Evolutionary conservation across 2,797 vertebrate genomes (phyloP), one percentile per base, ranked within the genome.

Genomic region (Amphiprion clarkii): DNA sequence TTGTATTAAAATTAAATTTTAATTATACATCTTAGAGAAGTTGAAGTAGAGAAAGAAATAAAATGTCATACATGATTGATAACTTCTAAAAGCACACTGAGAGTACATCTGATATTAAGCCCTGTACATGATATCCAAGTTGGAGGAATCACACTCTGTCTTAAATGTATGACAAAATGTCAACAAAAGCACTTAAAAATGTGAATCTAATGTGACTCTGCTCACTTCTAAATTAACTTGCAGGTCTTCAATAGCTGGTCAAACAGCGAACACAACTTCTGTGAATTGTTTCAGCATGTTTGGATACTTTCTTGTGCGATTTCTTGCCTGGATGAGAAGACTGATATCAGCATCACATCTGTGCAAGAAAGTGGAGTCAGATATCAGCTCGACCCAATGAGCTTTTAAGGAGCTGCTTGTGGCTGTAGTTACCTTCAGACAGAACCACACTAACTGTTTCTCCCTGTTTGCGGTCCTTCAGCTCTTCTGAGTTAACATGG

Each of bases 41-140:
- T 33, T 8, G 33, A 33, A 33, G 62, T 46, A 67, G 51, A 78
- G 44, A 62, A 42, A 60, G 68, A 78, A 78, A 77, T 8, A 12
- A 59, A 69, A 82, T 68, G 64, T 81, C 72, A 74, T 74, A 58
- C 66, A 83, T 87, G 67, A 89, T 73, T 83, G 74, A 79, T 83
- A 46, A 82, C 67, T 62, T 59, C 49, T 73, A 81, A 87, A 79
- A 83, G 65, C 76, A 48, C 42, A 59, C 61, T 76, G 69, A 87
- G 70, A 83, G 74, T 39, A 23, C 67, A 63, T 69, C 23, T 63
- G 57, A 74, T 71, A 63, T 61, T 49, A 44, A 74, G 46, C n/a
- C 46, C 25, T 56, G 60, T 1, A 51, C 56, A 79, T 67, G 48
- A 44, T 49, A 42, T 48, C 51, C 68, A 73, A 52, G 49, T 29